A percentile compares a stretch with the other conserved stretches of the same genome.
These are phyloP conservation scores for Rotaria sp. DNA, from an alignment of 2,888 invertebrate genomes.

Conservation along the genomic window DNA sequence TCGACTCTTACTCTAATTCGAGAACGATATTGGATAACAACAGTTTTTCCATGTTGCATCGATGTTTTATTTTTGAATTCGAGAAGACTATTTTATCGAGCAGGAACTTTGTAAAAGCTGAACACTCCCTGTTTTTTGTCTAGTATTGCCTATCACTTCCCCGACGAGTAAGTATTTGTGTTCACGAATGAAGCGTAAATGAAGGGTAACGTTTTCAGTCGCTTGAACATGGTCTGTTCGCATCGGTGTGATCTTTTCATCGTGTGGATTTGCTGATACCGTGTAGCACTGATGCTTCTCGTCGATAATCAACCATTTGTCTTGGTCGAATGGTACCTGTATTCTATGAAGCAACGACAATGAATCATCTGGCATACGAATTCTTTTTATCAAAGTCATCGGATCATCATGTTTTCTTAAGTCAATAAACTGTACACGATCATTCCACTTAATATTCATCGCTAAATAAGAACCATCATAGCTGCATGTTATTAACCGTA, in stretches of 20 bases:
- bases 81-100: neutral
- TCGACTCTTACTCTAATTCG: no score
- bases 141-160: neutral
- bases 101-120: neutral
- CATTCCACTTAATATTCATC: neutral
- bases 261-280: neutral
- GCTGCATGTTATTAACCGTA: neutral
- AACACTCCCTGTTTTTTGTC: neutral
- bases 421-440: neutral
- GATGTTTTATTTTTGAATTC: no score
- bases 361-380: neutral
- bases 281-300: neutral
- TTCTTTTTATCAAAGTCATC: neutral
- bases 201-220: neutral
- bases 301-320: neutral
- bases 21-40: no score
- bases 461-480: neutral
- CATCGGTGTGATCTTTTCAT: neutral
- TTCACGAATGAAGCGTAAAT: neutral
- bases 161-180: neutral
- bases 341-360: neutral
- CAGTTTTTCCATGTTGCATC: no score
- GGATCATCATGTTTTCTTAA: neutral
- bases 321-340: neutral
- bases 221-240: neutral